phyloP scores from a whole-genome alignment of 2,797 vertebrate species.

The Octomys mimax region DNA sequence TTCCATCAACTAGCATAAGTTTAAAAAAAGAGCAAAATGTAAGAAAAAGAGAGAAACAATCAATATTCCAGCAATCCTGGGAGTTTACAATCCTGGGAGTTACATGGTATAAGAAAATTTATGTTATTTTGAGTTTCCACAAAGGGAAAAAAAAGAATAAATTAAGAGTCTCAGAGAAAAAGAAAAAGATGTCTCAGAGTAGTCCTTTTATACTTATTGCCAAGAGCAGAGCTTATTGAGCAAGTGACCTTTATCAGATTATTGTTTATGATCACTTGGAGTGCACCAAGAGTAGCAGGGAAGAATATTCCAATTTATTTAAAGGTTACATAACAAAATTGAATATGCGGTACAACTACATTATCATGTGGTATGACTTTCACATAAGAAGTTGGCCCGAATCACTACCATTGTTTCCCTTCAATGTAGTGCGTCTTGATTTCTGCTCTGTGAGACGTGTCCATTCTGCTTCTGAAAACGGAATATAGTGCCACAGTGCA shows the following conservation, averaged over 20 bases:
- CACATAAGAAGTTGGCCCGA: constrained; percentile 82
- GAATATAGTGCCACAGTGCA: constrained; percentile 42
- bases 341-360: constrained; percentile 88
- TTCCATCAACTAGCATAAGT: constrained; percentile 23
- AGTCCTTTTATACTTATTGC: constrained; percentile 79
- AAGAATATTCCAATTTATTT: constrained; percentile 92
- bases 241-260: constrained; percentile 90
- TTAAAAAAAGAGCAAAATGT: constrained; percentile 3
- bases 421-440: constrained; percentile 72
- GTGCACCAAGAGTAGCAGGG: constrained; percentile 84
- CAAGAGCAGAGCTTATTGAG: constrained; percentile 81
- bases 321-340: constrained; percentile 92
- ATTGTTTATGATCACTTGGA: constrained; percentile 89
- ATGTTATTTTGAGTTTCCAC: constrained; percentile 62
- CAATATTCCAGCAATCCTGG: constrained; percentile 23
- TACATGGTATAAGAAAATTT: constrained; percentile 4
- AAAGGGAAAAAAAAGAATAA: constrained; percentile 72
- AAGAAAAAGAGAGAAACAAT: constrained; percentile 62
- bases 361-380: constrained; percentile 87
- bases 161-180: constrained; percentile 73
- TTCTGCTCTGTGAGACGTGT: constrained; percentile 14
- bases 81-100: not conserved
- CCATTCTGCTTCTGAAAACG: constrained; percentile 77
- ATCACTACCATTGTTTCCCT: constrained; percentile 70
- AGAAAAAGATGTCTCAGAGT: constrained; percentile 72